Percentiles rank a stretch among this genome's conserved stretches.
Conservation (phyloP, 2,113 vertebrate genomes). For the Hippocampus abdominalis region DNA sequence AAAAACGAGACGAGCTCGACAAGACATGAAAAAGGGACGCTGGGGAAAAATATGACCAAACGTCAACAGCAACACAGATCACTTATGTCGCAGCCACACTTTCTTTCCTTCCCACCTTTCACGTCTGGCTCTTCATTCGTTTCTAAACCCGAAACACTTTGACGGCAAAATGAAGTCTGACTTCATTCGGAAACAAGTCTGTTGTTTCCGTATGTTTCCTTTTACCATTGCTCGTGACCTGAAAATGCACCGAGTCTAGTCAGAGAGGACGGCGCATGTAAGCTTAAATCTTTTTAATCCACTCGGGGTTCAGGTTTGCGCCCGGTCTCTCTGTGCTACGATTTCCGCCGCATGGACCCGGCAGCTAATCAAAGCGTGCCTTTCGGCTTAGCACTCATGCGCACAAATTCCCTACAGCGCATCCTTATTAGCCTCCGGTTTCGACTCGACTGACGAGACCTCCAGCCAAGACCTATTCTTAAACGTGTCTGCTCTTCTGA, state of each 20-base stretch:
- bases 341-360: slow-evolving; percentile 38
- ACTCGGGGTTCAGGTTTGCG: slow-evolving; percentile 16
- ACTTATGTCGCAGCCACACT: no score
- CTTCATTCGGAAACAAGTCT: not conserved
- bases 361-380: slow-evolving; percentile 52
- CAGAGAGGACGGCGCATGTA: not conserved
- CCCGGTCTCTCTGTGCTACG: slow-evolving; percentile 24
- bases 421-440: slow-evolving; percentile 66
- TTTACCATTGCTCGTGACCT: slow-evolving; percentile 18
- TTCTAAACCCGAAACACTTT: no score
- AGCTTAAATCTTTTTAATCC: slow-evolving; percentile 30
- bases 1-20: no score
- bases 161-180: no score
- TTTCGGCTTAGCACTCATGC: slow-evolving; percentile 56
- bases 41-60: no score
- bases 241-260: slow-evolving; percentile 1
- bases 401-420: slow-evolving; percentile 60
- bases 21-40: no score
- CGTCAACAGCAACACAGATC: no score
- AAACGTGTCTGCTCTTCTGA: slow-evolving; percentile 35
- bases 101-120: no score
- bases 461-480: slow-evolving; percentile 45
- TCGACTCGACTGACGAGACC: slow-evolving; percentile 53
- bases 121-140: no score
- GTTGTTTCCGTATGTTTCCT: not conserved